Conservation (phyloP, 2,113 vertebrate species). For the Podarcis cretensis region DNA sequence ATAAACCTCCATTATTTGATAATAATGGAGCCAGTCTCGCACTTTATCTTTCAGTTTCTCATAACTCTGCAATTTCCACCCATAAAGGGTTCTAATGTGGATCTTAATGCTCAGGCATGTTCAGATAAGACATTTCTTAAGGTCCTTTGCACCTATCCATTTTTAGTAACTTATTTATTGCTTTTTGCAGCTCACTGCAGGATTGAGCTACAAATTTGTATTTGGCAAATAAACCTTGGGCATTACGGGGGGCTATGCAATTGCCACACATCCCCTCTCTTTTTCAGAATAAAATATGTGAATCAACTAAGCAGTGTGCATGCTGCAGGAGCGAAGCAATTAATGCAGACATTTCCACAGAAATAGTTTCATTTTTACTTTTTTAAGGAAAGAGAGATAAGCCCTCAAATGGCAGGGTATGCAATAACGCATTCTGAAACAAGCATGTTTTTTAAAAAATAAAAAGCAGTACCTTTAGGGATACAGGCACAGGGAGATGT, state of each 20-base stretch:
- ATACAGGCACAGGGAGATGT: slow-evolving; percentile 1
- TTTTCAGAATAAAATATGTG: neutral
- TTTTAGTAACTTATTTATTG: neutral
- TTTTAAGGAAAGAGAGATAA: neutral
- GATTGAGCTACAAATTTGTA: neutral
- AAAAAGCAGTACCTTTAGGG: slow-evolving; percentile 3
- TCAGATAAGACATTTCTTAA: neutral
- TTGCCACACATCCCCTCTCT: neutral
- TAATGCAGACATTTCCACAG: neutral
- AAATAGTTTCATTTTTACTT: neutral
- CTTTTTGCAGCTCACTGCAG: neutral
- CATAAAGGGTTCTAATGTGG: too few species aligned
- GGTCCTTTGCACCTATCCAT: neutral
- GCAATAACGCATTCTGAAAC: neutral
- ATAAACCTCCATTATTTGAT: too few species aligned
- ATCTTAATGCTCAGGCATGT: neutral
- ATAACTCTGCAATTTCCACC: too few species aligned
- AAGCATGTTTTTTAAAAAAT: neutral
- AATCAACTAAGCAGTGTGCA: neutral
- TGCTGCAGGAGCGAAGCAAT: neutral
- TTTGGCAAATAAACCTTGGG: too few species aligned
- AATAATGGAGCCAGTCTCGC: too few species aligned
- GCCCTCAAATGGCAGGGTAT: neutral
- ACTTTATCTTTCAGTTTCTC: too few species aligned
- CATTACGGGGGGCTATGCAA: neutral